phyloP scores from a whole-genome alignment of 2,888 invertebrate species.

The Hypercompe scribonia region DNA sequence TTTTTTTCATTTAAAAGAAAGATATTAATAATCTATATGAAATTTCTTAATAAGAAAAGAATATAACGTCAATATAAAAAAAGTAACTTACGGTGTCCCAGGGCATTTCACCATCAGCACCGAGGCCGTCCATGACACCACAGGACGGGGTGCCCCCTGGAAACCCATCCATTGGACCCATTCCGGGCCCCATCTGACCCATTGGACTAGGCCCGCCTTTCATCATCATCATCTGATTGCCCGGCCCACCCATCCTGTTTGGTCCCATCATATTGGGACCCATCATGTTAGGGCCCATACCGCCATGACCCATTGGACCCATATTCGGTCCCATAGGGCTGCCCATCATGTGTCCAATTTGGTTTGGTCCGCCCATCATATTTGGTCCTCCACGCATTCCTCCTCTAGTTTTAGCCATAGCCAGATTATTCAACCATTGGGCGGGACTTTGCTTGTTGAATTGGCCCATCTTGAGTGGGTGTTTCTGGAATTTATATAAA shows the following conservation, averaged over 20 bases:
- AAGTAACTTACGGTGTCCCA: conserved; percentile 84
- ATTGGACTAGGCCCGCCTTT: conserved; percentile 80
- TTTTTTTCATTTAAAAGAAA: background rate
- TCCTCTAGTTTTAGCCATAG: conserved; percentile 91
- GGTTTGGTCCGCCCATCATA: conserved; percentile 84
- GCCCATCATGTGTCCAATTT: conserved; percentile 84
- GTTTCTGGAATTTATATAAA: conserved; percentile 88
- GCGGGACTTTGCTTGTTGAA: conserved; percentile 94
- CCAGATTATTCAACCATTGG: conserved; percentile 92
- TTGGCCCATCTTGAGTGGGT: conserved; percentile 95
- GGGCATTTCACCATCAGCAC: conserved; percentile 87
- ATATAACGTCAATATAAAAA: background rate
- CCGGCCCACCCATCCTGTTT: conserved; percentile 79
- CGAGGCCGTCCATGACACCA: conserved; percentile 87
- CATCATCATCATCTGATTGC: conserved; percentile 85
- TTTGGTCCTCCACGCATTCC: conserved; percentile 86
- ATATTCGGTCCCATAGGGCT: conserved; percentile 83
- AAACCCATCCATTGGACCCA: conserved; percentile 86
- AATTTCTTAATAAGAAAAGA: too few species aligned
- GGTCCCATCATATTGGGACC: conserved; percentile 84
- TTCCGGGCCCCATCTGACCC: conserved; percentile 81
- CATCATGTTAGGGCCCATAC: conserved; percentile 78
- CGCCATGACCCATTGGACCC: conserved; percentile 80
- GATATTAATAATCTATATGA: background rate
- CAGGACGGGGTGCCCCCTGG: conserved; percentile 87